Conservation (phyloP, 92 coral and sea anemone genomes). For the Bergia sp. region DNA sequence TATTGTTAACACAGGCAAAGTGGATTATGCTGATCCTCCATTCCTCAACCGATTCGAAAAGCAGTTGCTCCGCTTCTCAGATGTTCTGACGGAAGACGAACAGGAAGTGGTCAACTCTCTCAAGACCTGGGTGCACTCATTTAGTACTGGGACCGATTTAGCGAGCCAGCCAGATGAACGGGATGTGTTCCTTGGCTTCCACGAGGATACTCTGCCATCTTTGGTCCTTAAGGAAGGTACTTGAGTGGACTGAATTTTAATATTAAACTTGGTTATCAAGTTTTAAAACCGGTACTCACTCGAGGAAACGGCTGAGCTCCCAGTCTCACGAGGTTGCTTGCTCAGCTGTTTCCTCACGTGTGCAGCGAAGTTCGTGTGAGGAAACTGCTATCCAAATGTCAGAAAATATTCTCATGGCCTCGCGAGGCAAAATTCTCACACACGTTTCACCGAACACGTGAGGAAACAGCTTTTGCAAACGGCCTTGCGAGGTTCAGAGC, state of each 20-base stretch:
- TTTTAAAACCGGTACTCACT: not conserved
- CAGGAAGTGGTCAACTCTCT: conserved; percentile 36
- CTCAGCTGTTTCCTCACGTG: too few relatives aligned
- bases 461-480: too few relatives aligned
- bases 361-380: too few relatives aligned
- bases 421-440: too few relatives aligned
- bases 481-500: too few relatives aligned
- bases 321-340: too few relatives aligned
- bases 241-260: conserved; percentile 6
- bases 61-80: conserved; percentile 53
- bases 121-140: conserved; percentile 32
- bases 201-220: conserved; percentile 49
- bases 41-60: conserved; percentile 62
- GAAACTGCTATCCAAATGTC: too few relatives aligned
- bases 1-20: conserved; percentile 29
- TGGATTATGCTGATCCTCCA: conserved; percentile 55
- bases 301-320: too few relatives aligned
- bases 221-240: conserved; percentile 36
- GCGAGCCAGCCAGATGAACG: conserved; percentile 36
- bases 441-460: too few relatives aligned
- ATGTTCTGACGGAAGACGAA: conserved; percentile 41
- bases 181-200: conserved; percentile 52
- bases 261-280: too few relatives aligned
- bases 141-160: conserved; percentile 30
- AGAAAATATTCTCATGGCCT: too few relatives aligned